Evolutionary conservation across 2,888 invertebrate genomes (phyloP).

Genomic region (Diaperis boleti): DNA sequence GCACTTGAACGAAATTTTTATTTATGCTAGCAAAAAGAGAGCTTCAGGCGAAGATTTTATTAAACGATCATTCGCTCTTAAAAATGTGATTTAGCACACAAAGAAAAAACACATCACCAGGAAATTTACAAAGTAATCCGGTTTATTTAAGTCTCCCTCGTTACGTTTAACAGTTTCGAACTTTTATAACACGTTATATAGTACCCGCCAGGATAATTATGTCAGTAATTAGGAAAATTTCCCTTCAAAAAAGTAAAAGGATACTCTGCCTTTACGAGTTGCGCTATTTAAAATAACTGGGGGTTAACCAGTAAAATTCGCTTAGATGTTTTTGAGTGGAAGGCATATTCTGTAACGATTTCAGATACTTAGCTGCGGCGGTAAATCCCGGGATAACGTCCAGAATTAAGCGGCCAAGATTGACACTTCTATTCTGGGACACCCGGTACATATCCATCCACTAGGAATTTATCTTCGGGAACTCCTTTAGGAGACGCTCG

Average conservation of each 20-base stretch:
- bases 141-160: constrained; percentile 35
- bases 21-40: constrained; percentile 39
- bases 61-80: constrained; percentile 41
- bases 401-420: too few species aligned
- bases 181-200: constrained; percentile 36
- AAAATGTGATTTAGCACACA: constrained; percentile 40
- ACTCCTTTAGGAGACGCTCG: constrained; percentile 45
- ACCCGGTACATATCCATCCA: constrained; percentile 35
- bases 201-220: constrained; percentile 38
- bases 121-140: constrained; percentile 40
- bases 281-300: constrained; percentile 47
- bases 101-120: constrained; percentile 41
- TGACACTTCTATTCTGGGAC: too few species aligned
- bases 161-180: constrained; percentile 35
- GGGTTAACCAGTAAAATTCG: too few species aligned
- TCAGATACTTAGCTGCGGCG: too few species aligned
- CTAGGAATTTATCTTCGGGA: constrained; percentile 44
- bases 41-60: constrained; percentile 43
- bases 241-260: constrained; percentile 3
- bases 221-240: constrained; percentile 36
- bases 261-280: constrained; percentile 34
- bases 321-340: too few species aligned
- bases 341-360: too few species aligned
- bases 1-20: constrained; percentile 39
- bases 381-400: too few species aligned